These are phyloP conservation scores for Eleginops maclovinus DNA, from an alignment of 2,113 vertebrate genomes.

Conservation along the genomic window DNA sequence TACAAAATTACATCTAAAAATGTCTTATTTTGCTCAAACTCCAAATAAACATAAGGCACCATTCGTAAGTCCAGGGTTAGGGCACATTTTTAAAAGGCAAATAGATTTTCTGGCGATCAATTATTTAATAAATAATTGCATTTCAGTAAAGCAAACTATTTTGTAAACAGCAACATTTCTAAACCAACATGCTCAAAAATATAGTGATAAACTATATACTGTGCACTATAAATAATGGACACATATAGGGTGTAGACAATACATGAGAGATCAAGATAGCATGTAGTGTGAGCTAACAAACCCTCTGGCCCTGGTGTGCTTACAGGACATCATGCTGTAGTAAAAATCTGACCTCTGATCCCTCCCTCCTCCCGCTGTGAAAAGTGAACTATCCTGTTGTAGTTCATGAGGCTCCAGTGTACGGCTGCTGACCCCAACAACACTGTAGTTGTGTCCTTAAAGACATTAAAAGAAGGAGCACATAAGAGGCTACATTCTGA, in stretches of 20 bases:
- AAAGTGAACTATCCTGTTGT: constrained; percentile 59
- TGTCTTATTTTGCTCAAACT: background rate
- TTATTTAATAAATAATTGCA: too few relatives aligned
- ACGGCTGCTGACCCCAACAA: constrained; percentile 42
- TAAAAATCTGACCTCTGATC: constrained; percentile 49
- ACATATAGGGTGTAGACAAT: background rate
- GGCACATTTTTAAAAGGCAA: too few relatives aligned
- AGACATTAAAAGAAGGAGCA: background rate
- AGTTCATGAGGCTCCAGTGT: constrained; percentile 45
- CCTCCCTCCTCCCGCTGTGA: constrained; percentile 34
- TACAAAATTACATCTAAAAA: background rate
- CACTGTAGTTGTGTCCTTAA: constrained; percentile 9
- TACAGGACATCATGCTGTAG: constrained; percentile 56
- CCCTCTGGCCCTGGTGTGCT: constrained; percentile 19
- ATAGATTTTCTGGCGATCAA: too few relatives aligned
- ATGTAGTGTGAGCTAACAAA: constrained; percentile 16
- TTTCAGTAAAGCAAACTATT: too few relatives aligned
- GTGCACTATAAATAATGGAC: background rate
- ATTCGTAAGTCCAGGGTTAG: background rate
- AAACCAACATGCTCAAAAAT: too few relatives aligned
- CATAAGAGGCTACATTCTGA: constrained; percentile 3
- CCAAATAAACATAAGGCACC: background rate
- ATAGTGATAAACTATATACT: background rate
- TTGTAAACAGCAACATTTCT: too few relatives aligned
- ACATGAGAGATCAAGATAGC: background rate